A percentile compares a stretch with the other conserved stretches of the same genome.
phyloP scores from a whole-genome alignment of 92 coral and sea anemone species.

The Pocillopora meandrina region DNA sequence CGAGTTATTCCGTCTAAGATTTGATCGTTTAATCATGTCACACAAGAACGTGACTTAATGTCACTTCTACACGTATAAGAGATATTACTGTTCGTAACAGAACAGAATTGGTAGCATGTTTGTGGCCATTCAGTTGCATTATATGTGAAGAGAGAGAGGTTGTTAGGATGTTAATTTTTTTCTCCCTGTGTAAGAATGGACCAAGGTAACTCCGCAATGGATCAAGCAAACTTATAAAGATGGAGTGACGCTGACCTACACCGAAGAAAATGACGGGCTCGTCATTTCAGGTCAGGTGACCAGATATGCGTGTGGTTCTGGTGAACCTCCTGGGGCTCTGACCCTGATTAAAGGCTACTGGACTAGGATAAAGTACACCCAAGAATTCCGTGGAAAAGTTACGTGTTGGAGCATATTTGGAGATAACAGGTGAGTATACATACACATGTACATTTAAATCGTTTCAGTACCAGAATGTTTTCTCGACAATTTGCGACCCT shows the following conservation, averaged over 20 bases:
- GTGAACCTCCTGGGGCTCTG: conserved; percentile 39
- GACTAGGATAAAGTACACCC: conserved; percentile 63
- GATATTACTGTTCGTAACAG: no score
- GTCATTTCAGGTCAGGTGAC: conserved; percentile 49
- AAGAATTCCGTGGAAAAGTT: conserved; percentile 45
- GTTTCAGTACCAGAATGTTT: no score
- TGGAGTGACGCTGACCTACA: conserved; percentile 54
- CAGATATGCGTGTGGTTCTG: conserved; percentile 45
- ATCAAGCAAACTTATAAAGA: conserved; percentile 20
- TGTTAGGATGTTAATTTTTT: neutral
- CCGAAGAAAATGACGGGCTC: neutral
- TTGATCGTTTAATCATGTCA: no score
- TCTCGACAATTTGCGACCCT: no score
- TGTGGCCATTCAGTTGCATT: no score
- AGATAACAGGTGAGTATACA: neutral
- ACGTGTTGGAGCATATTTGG: conserved; percentile 29
- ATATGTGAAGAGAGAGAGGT: neutral
- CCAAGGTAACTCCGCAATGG: conserved; percentile 39
- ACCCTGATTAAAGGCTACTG: conserved; percentile 64
- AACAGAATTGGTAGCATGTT: no score
- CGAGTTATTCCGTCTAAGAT: no score
- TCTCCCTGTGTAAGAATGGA: conserved; percentile 48
- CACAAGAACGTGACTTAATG: no score
- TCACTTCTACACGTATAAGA: no score
- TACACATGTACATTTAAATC: no score